Base-by-base conservation (phyloP, 2,888 invertebrate species). In the Andricus curvator region DNA sequence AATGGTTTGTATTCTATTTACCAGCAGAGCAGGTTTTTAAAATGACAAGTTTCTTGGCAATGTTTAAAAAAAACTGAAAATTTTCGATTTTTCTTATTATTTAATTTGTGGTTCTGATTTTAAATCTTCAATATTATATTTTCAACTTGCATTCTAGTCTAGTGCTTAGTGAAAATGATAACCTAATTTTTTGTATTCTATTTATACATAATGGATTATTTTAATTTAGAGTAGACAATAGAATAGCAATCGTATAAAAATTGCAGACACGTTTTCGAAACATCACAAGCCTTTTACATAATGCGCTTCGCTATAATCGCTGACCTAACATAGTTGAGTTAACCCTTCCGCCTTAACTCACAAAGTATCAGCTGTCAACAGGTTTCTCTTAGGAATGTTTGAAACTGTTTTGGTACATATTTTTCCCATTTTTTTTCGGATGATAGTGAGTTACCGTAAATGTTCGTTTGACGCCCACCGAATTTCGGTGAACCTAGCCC, bases 301-400 rank as follows among this genome's bases (percentile, higher is more conserved):
- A 74, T 56, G n/a, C 33, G 56, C 60, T 70, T 37, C 56, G 13
- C 33, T 56, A 33, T 29, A 37, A 74, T 56, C 37, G 56, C 51
- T 60, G 74, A 74, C 33, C 56, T 60, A 60, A n/a, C 37, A 22
- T 9, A 51, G 37, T 33, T 20, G 20, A 70, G 33, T 70, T n/a
- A 33, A 33, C 11, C n/a, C 33, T 74, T 74, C 56, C 51, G n/a
- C 51, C 56, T 68, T 68, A 74, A 56, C 22, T 70, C 9, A 51
- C 25, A 17, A 68, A 22, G n/a, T 70, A n/a, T 20, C 51, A 51
- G 29, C 29, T 70, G 29, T 29, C 29, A n/a, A 33, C n/a, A 74
- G 74, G 60, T 74, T 70, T 74, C 37, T 74, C 56, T 74, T 60
- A 56, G 6, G 17, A 68, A 48, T 48, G 68, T 15, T 64, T 3